Evolutionary conservation across 2,113 vertebrate species (phyloP).

Genomic region (Trochalopteron elliotii): DNA sequence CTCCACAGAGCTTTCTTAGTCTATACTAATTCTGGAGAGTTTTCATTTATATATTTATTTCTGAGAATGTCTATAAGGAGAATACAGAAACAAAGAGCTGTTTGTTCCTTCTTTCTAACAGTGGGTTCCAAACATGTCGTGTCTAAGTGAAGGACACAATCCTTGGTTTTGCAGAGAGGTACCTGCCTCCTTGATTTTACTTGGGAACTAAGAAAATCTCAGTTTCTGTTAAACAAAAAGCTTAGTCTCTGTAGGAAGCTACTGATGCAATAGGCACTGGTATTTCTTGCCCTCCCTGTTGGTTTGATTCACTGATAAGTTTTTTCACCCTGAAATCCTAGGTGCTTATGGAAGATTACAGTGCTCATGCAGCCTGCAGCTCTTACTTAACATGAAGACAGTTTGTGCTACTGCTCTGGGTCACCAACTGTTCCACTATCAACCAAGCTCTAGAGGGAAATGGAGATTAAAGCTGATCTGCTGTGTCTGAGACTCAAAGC

Average conservation of each 20-base stretch:
- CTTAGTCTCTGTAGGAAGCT: not conserved
- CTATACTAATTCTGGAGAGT: constrained; percentile 53
- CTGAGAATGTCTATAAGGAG: not conserved
- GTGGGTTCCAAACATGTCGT: not conserved
- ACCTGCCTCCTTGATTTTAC: not conserved
- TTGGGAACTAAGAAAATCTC: not conserved
- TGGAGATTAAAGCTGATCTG: not conserved
- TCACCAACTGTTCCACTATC: not conserved
- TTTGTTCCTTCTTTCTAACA: not conserved
- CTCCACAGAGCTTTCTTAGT: constrained; percentile 64
- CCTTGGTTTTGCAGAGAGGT: not conserved
- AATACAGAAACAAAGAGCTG: not conserved
- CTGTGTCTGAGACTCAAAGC: not conserved
- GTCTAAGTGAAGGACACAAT: not conserved
- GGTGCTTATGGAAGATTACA: not conserved
- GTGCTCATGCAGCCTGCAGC: not conserved
- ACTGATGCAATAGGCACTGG: not conserved
- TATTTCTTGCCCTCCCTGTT: not conserved
- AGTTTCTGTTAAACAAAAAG: not conserved
- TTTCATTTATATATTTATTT: constrained; percentile 55
- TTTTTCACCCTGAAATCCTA: not conserved
- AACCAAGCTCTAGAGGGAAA: not conserved
- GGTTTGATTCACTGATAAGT: not conserved
- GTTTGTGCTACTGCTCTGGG: not conserved
- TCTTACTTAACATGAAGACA: not conserved